phyloP scores from a whole-genome alignment of 2,888 invertebrate species.

The Euclidia mi region DNA sequence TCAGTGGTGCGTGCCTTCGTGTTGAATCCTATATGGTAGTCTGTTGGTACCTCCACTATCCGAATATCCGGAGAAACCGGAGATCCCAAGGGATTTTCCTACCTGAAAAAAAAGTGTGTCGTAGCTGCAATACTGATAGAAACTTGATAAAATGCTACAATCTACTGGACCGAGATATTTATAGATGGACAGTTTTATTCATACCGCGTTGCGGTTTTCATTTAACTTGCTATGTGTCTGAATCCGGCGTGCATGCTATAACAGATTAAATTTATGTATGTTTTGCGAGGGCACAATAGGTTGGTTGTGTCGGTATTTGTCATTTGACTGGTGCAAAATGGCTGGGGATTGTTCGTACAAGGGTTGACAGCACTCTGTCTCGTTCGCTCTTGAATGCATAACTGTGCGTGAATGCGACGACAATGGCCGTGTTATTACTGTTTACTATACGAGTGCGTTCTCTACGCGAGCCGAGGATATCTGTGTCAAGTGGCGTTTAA shows the following conservation, averaged over 20 bases:
- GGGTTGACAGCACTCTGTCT: conserved; percentile 27
- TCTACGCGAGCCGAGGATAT: conserved; percentile 8
- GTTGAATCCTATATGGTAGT: no score
- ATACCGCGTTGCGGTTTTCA: conserved; percentile 38
- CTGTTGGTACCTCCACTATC: no score
- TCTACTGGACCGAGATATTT: conserved; percentile 34
- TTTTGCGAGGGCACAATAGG: conserved; percentile 59
- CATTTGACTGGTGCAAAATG: conserved; percentile 54
- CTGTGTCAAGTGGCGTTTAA: conserved; percentile 17
- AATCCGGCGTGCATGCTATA: conserved; percentile 30
- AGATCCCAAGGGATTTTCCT: no score
- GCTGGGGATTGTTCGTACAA: conserved; percentile 37
- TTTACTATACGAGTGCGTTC: conserved; percentile 16
- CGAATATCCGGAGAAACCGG: no score
- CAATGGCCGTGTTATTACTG: conserved; percentile 34
- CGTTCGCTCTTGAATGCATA: conserved; percentile 45
- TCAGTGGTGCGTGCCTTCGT: no score
- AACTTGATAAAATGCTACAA: conserved; percentile 41
- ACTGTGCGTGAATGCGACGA: conserved; percentile 39
- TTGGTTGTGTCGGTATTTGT: conserved; percentile 68
- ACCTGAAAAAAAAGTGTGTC: no score
- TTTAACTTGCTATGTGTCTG: conserved; percentile 35
- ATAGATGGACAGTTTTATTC: conserved; percentile 40
- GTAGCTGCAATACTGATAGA: no score
- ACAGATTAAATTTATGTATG: conserved; percentile 63